phyloP scores from a whole-genome alignment of 2,797 vertebrate genomes.

The Siniperca obscura region DNA sequence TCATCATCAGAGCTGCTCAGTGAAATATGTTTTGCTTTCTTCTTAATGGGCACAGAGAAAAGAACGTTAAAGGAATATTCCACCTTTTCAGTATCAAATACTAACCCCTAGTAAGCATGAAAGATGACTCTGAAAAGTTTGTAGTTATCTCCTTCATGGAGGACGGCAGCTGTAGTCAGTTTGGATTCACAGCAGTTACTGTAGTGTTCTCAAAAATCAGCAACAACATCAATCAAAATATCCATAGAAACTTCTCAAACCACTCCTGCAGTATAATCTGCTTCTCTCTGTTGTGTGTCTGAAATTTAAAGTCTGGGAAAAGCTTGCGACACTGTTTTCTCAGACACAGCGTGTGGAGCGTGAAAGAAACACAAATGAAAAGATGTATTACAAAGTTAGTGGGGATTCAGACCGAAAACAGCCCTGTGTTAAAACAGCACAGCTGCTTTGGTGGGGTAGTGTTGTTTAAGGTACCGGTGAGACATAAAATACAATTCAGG shows the following conservation, averaged over 20 bases:
- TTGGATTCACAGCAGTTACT: background rate
- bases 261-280: background rate
- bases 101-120: background rate
- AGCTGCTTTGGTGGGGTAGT: background rate
- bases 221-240: background rate
- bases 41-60: background rate
- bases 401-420: background rate
- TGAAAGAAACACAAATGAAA: background rate
- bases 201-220: constrained; percentile 1
- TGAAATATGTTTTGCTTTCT: constrained; percentile 17
- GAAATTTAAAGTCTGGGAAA: background rate
- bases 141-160: background rate
- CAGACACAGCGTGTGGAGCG: background rate
- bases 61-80: constrained; percentile 18
- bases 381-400: background rate
- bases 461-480: background rate
- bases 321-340: background rate
- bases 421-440: background rate
- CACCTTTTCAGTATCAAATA: constrained; percentile 2
- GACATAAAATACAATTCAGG: background rate
- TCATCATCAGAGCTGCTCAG: constrained; percentile 43
- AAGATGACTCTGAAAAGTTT: background rate
- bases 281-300: background rate
- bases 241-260: background rate
- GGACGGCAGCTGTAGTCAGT: background rate